Percentiles rank a stretch among this genome's conserved stretches.
These are phyloP conservation scores for Fragum sueziense DNA, from an alignment of 2,888 invertebrate species.

Conservation along the genomic window DNA sequence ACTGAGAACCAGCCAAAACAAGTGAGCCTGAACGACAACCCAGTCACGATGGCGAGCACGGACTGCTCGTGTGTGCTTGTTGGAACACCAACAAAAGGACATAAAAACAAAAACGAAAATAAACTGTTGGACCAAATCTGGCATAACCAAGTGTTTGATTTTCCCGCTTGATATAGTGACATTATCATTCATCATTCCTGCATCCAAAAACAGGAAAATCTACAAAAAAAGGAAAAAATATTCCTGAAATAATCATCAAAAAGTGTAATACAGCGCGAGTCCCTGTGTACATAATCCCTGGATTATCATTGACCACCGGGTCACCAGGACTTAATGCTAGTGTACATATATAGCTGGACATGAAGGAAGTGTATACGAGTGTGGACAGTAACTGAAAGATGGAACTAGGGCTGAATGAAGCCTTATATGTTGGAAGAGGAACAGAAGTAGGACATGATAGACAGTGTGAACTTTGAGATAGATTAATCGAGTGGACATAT, in stretches of 20 bases:
- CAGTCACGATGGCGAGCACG: slow-evolving; percentile 47
- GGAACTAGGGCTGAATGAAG: too few species aligned
- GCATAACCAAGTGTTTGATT: slow-evolving; percentile 56
- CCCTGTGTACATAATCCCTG: slow-evolving; percentile 21
- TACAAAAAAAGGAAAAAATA: slow-evolving; percentile 18
- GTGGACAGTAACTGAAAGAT: too few species aligned
- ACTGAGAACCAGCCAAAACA: slow-evolving; percentile 20
- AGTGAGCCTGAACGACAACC: slow-evolving; percentile 55
- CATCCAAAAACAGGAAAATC: slow-evolving; percentile 19
- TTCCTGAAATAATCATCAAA: not conserved
- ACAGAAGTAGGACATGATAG: too few species aligned
- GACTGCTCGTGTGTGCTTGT: slow-evolving; percentile 56
- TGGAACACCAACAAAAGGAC: slow-evolving; percentile 47
- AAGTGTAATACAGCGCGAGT: not conserved
- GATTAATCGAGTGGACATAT: too few species aligned
- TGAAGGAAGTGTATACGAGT: too few species aligned
- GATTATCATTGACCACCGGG: slow-evolving; percentile 10
- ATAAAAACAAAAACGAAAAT: slow-evolving; percentile 45
- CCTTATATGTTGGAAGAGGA: too few species aligned
- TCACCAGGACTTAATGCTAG: slow-evolving; percentile 12
- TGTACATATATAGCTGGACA: too few species aligned
- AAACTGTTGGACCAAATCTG: slow-evolving; percentile 52
- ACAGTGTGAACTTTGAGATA: too few species aligned
- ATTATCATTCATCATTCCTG: slow-evolving; percentile 10
- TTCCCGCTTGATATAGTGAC: slow-evolving; percentile 43